phyloP scores from a whole-genome alignment of 2,797 vertebrate species.

The Rhinoraja longicauda region DNA sequence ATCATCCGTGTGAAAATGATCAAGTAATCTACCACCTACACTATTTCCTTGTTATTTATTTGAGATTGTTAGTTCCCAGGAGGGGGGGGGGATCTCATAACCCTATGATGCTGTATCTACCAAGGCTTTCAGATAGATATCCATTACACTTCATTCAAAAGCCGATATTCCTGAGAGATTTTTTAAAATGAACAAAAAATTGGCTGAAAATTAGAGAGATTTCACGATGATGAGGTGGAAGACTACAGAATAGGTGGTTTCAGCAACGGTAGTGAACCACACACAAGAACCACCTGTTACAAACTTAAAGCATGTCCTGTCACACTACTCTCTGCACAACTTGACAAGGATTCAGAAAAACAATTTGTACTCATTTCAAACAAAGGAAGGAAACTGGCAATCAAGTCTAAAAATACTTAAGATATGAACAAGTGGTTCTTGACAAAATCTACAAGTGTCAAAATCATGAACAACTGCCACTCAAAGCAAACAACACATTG shows the following conservation, averaged over 20 bases:
- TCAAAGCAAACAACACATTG: neutral
- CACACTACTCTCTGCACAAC: neutral
- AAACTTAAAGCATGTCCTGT: neutral
- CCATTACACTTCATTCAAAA: neutral
- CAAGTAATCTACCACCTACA: neutral
- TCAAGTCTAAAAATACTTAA: neutral
- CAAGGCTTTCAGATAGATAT: neutral
- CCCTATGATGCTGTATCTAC: neutral
- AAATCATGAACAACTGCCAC: neutral
- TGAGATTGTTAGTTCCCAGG: neutral
- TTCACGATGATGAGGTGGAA: neutral
- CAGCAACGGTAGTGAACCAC: neutral
- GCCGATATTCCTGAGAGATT: neutral
- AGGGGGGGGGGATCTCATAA: neutral
- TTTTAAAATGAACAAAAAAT: neutral
- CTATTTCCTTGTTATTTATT: neutral
- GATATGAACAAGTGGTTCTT: neutral
- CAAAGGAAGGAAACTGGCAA: neutral
- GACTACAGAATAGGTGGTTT: neutral
- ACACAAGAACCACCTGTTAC: neutral
- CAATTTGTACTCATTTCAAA: neutral
- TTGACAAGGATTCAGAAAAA: neutral
- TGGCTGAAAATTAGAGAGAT: neutral
- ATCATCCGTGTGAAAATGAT: neutral
- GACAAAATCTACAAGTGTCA: neutral